These are phyloP conservation scores for Pagrus major DNA, from an alignment of 2,113 vertebrate genomes.

Conservation along the genomic window DNA sequence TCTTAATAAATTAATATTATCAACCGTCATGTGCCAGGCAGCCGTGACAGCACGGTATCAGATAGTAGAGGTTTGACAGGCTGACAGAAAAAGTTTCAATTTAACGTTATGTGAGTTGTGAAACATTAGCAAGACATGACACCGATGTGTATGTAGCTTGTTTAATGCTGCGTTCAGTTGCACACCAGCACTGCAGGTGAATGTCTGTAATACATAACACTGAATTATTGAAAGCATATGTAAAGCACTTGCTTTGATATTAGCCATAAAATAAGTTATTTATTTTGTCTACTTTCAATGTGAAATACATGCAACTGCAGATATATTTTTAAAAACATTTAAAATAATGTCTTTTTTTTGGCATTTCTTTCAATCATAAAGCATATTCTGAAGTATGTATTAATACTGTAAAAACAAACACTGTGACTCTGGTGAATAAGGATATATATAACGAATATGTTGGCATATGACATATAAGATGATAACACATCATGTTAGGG, in stretches of 20 bases:
- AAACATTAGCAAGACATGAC: background rate
- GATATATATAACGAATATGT: background rate
- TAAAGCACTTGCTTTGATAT: background rate
- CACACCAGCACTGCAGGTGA: background rate
- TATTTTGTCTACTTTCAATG: background rate
- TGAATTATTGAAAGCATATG: background rate
- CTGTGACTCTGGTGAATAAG: background rate
- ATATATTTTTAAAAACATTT: background rate
- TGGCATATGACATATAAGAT: background rate
- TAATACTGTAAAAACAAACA: background rate
- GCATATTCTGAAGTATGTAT: background rate
- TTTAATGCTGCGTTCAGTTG: background rate
- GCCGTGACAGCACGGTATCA: background rate
- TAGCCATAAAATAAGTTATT: background rate
- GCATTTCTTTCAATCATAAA: background rate
- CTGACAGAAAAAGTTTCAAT: background rate
- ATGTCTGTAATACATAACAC: background rate
- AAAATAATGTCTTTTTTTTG: no score
- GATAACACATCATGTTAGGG: background rate
- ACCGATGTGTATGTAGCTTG: background rate
- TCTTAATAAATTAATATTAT: background rate
- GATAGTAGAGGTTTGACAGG: background rate
- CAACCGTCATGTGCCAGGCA: background rate
- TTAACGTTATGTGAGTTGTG: background rate
- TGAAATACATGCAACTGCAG: background rate